Evolutionary conservation across 2,113 vertebrate genomes (phyloP).

Genomic region (Onychostruthus taczanowskii): DNA sequence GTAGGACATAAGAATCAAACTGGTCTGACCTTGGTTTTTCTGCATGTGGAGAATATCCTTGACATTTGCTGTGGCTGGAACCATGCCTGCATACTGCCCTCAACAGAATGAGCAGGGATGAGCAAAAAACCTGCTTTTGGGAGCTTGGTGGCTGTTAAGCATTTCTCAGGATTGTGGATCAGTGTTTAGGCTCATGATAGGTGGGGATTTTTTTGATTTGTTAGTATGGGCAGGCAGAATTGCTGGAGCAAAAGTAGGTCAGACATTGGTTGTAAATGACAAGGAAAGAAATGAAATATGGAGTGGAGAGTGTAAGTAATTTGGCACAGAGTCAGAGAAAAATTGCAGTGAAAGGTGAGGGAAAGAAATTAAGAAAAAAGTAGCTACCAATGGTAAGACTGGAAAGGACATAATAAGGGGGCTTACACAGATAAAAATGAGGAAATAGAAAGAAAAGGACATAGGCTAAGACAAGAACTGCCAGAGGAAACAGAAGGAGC

Average conservation of each 20-base stretch:
- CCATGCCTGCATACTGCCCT: not conserved
- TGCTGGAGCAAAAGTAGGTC: not conserved
- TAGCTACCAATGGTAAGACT: not conserved
- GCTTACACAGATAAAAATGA: not conserved
- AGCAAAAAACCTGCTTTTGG: not conserved
- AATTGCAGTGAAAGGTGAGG: not conserved
- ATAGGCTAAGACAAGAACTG: not conserved
- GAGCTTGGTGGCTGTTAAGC: not conserved
- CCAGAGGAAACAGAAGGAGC: not conserved
- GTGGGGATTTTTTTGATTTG: fast-evolving
- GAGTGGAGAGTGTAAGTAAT: not conserved
- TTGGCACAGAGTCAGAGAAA: not conserved
- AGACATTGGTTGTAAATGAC: not conserved
- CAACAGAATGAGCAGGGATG: not conserved
- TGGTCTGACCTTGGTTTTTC: not conserved
- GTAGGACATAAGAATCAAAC: not conserved
- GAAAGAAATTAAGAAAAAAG: not conserved
- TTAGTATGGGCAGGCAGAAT: not conserved
- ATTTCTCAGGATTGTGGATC: not conserved
- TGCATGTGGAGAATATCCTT: not conserved
- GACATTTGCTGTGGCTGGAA: not conserved
- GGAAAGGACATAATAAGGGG: not conserved
- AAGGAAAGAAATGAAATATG: not conserved
- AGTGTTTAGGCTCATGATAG: not conserved
- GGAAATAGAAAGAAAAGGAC: not conserved